Evolutionary conservation across 1,140 invertebrate species (phyloP), one percentile per base, ranked within the genome.

Genomic region (Calliphora vicina): DNA sequence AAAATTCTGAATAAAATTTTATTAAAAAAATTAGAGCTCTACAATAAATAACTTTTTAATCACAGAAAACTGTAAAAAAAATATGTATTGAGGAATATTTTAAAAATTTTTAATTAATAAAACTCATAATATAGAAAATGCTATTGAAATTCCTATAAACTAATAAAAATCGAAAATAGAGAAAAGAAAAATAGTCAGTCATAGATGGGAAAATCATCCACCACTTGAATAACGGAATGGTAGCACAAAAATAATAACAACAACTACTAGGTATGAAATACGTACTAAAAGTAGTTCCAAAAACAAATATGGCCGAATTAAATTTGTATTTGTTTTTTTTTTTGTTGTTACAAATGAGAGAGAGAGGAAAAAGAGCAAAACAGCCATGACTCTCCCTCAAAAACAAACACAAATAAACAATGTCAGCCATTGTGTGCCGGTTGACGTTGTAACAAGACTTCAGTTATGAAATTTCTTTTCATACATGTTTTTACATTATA

Each of bases 291-390:
- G 74, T 78, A 45, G 35, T 43, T 78, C 35, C 35, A 78, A 78
- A 78, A 78, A 23, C 74, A 78, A 78, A 78, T 43, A 78, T 78
- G 74, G 74, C 74, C 74, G 74, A 78, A 78, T 43, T 23, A 45
- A 78, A 78, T 43, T 42, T n/a, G n/a, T n/a, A n/a, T n/a, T 43
- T 25, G 13, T 43, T 12, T 12, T 2, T 43, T 1, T 42, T 78
- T 20, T 43, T 43, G 42, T 78, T 78, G 35, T 25, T 43, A 13
- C 43, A n/a, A 27, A 27, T 35, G 72, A 73, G 72, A 76, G 73
- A 76, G 35, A 35, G 71, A 73, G 26, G 42, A 50, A n/a, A 50
- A 50, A 50, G 45, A 50, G 45, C 17, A 67, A 67, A 25, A 25
- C n/a, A 6, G 1, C n/a, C 50, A 57, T 57, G 15, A 35, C 50